A percentile compares a stretch with the other conserved stretches of the same genome.
phyloP scores from a whole-genome alignment of 2,113 vertebrate genomes.

The Neogale vison region DNA sequence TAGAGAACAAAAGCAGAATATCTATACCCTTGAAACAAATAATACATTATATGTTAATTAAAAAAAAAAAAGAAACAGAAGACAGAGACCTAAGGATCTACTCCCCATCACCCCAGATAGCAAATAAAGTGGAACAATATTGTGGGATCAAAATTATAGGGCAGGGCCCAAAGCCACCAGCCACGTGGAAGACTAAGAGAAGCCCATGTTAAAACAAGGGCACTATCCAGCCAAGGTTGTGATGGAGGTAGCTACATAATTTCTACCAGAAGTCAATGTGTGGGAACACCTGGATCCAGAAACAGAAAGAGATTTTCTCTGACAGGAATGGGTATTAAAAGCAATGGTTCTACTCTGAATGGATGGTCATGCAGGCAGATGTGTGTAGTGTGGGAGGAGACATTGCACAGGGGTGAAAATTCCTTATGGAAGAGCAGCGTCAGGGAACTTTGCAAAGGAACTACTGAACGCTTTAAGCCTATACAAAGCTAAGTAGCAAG shows the following conservation, averaged over 20 bases:
- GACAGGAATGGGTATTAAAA: background rate
- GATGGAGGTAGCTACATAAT: background rate
- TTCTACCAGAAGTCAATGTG: background rate
- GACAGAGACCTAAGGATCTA: background rate
- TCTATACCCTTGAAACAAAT: too few relatives aligned
- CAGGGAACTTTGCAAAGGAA: background rate
- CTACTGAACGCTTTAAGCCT: background rate
- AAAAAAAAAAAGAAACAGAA: background rate
- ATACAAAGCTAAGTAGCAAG: background rate
- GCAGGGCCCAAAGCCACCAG: background rate
- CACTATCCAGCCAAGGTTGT: too few relatives aligned
- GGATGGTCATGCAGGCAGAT: background rate
- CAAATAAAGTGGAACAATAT: background rate
- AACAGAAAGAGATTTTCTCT: background rate
- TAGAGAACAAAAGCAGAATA: background rate
- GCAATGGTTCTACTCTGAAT: background rate
- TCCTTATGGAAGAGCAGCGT: background rate
- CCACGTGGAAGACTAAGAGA: background rate
- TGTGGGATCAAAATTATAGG: background rate
- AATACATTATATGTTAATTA: too few relatives aligned
- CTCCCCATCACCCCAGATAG: background rate
- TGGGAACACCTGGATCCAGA: background rate
- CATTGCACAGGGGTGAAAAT: background rate
- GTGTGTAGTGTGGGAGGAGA: background rate
- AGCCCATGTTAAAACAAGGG: background rate